Conservation (phyloP, 2,888 invertebrate genomes). For the Drosophila anceps region DNA sequence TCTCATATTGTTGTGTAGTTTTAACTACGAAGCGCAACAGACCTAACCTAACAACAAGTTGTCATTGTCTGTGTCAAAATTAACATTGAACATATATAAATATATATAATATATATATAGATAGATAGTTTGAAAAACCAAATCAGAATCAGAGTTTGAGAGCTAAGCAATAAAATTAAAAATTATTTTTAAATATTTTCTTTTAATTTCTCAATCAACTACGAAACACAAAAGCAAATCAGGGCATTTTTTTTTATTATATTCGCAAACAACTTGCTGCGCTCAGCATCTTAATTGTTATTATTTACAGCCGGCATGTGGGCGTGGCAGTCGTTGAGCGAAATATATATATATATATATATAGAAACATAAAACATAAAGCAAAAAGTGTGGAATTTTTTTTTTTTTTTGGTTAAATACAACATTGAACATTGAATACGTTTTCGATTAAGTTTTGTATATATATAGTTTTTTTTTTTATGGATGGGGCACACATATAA, state of each 20-base stretch:
- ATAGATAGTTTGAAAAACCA: conserved; percentile 45
- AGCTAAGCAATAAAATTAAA: conserved; percentile 69
- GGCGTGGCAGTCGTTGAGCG: conserved; percentile 61
- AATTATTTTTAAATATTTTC: conserved; percentile 17
- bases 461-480: conserved; percentile 8
- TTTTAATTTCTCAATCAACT: conserved; percentile 43
- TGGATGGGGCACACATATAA: conserved; percentile 46
- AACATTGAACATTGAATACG: conserved; percentile 81
- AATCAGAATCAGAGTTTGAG: conserved; percentile 55
- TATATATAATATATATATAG: conserved; percentile 22
- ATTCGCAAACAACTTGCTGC: conserved; percentile 56
- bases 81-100: conserved; percentile 36
- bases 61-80: conserved; percentile 58
- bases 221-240: conserved; percentile 57
- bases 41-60: conserved; percentile 39
- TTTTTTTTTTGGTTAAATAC: conserved; percentile 56
- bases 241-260: conserved; percentile 19
- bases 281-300: conserved; percentile 50
- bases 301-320: conserved; percentile 61
- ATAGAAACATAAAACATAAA: conserved; percentile 43
- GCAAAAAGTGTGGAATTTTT: conserved; percentile 43
- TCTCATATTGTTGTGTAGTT: conserved; percentile 43
- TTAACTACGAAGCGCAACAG: conserved; percentile 51
- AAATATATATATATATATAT: conserved; percentile 28
- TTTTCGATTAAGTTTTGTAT: conserved; percentile 45